Base-by-base conservation (phyloP, 2,888 invertebrate genomes). In the Smittia sp. region DNA sequence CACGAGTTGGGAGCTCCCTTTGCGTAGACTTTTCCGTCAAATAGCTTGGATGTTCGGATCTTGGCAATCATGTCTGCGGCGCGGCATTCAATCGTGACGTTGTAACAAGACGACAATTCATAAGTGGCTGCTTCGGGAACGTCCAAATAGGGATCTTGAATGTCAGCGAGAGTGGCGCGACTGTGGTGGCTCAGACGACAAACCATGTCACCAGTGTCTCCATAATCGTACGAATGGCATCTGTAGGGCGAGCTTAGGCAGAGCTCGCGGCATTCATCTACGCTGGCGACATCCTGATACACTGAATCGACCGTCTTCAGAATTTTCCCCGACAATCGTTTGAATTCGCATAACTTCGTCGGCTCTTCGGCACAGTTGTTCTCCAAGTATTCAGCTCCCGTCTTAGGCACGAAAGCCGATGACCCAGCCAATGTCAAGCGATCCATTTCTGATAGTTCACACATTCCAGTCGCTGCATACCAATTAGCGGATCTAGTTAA, bases 331-430 rank as follows among this genome's bases (percentile, higher is more conserved):
- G 88, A 87, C 81, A 93, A 87, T 80, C 93, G 92, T 83, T 94
- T 94, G 85, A 96, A 96, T 83, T 96, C 95, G 84, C 96, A 96
- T 76, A 96, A 85, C 81, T 94, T 94, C 67, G 93, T 93, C n/a
- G 95, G 94, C 79, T 96, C 95, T 79, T 94, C 94, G 39, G 94
- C 93, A 82, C 94, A 95, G 81, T 94, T 93, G 83, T 94, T 95
- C 82, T 95, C 94, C 84, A 95, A 86, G 83, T 94, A 95, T 80
- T 95, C 94, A 79, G 87, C 84, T 76, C 85, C 85, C 85, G 77
- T 88, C 76, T 86, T 86, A 75, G 86, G 84, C 80, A 90, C 89
- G 82, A 94, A 92, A 77, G 90, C 88, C 78, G 86, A 90, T 74
- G 90, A 90, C 77, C 94, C 93, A 75, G 91, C 93, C 79, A 94